Base-by-base conservation (phyloP, 1,140 invertebrate genomes). In the Polyergus mexicanus region DNA sequence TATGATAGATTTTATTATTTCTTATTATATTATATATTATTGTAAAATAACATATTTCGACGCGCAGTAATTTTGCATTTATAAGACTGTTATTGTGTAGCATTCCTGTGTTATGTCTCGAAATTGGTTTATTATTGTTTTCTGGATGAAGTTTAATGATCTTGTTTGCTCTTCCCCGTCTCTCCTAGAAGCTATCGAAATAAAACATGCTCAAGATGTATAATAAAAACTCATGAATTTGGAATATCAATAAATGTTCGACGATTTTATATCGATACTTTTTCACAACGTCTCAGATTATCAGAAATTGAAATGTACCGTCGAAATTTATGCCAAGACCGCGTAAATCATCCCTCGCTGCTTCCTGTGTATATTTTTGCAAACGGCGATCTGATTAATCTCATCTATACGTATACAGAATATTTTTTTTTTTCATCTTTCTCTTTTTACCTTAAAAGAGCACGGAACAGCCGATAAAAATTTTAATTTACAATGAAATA, bases 321-420 rank as follows among this genome's bases (percentile, higher is more conserved):
- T 72, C 38, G 41, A 72, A 41, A 87, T 84, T 88, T 86, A 65
- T 72, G 22, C 13, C 32, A 11, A 28, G 35, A 84, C n/a, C 13
- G 44, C 60, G 19, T 11, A 32, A 65, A 87, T 80, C 56, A 63
- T 51, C 56, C 63, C 76, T 88, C 8, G 41, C 54, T 44, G 66
- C 44, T 87, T 88, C 75, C 75, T 62, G 62, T 89, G 88, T 89
- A 81, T 89, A 89, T 89, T 89, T 86, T 66, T 47, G 16, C 69
- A 78, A 78, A 58, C 44, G 13, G 13, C 56, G 28, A 2, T 35
- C 41, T 84, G 87, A 84, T 87, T 71, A 86, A 84, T 47, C 44
- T 47, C 32, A 68, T n/a, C 28, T 38, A 32, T 6, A 22, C 25
- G 44, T 32, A 56, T 76, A 44, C 54, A 62, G 62, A 75, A 19